Evolutionary conservation across 2,888 invertebrate genomes (phyloP).

Genomic region (Sminthurinus aureus): DNA sequence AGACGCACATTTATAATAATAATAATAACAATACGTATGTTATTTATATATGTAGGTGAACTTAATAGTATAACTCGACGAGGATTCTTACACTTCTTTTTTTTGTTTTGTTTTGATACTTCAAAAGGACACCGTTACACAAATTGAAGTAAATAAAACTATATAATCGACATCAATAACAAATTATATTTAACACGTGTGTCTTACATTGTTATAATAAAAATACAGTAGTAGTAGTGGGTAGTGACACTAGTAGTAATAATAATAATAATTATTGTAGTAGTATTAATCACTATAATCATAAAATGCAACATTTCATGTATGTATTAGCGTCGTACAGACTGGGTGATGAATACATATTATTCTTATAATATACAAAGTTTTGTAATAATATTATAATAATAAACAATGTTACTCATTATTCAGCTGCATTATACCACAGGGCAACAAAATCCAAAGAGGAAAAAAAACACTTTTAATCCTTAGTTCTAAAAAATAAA

Average conservation of each 20-base stretch:
- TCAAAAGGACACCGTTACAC: not conserved
- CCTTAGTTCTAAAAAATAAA: too few species aligned
- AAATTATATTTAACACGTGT: not conserved
- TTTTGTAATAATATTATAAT: too few species aligned
- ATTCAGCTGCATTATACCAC: too few species aligned
- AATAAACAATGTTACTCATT: too few species aligned
- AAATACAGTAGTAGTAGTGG: too few species aligned
- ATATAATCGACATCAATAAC: slow-evolving; percentile 19
- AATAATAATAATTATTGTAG: not conserved
- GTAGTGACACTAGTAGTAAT: not conserved
- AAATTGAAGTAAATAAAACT: not conserved
- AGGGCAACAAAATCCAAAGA: too few species aligned
- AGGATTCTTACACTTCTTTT: not conserved
- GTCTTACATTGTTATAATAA: too few species aligned
- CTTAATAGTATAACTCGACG: not conserved
- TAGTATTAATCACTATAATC: not conserved
- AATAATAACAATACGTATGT: too few species aligned
- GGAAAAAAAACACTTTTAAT: too few species aligned
- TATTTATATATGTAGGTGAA: not conserved
- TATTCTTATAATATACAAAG: too few species aligned
- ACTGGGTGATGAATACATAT: too few species aligned
- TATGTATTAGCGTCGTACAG: not conserved
- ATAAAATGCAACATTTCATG: slow-evolving; percentile 1
- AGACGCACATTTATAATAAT: not conserved
- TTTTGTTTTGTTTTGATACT: not conserved